These are phyloP conservation scores for Caenorhabditis auriculariae DNA, from an alignment of 2,888 invertebrate genomes.

Conservation along the genomic window DNA sequence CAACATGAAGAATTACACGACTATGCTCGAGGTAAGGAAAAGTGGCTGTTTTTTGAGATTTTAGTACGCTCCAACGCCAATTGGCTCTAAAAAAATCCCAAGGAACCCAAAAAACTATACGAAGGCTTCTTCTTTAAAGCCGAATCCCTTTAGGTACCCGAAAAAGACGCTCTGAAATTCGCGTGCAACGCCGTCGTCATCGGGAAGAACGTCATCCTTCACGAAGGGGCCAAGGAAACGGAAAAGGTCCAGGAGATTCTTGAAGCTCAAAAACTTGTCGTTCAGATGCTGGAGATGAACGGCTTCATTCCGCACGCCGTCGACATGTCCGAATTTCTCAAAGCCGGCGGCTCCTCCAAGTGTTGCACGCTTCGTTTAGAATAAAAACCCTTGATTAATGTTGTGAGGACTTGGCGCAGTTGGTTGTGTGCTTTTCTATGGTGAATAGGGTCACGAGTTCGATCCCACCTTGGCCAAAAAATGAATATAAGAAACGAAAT, in stretches of 20 bases:
- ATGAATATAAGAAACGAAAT: no score
- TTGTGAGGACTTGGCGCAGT: no score
- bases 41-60: not conserved
- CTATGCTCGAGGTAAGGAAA: slow-evolving; percentile 39
- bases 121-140: not conserved
- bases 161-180: slow-evolving; percentile 53
- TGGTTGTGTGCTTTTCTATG: no score
- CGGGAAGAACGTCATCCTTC: slow-evolving; percentile 52
- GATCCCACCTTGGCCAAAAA: no score
- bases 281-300: slow-evolving; percentile 35
- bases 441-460: no score
- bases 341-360: slow-evolving; percentile 59
- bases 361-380: slow-evolving; percentile 52
- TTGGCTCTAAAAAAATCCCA: not conserved
- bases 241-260: slow-evolving; percentile 3
- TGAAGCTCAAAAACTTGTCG: not conserved
- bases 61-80: not conserved
- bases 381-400: no score
- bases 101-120: not conserved
- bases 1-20: slow-evolving; percentile 49
- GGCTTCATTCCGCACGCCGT: slow-evolving; percentile 49
- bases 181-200: slow-evolving; percentile 62
- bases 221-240: slow-evolving; percentile 50
- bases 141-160: slow-evolving; percentile 24
- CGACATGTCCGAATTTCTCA: slow-evolving; percentile 61